Base-by-base conservation (phyloP, 2,888 invertebrate species). In the Scaptomyza cyrtandrae region DNA sequence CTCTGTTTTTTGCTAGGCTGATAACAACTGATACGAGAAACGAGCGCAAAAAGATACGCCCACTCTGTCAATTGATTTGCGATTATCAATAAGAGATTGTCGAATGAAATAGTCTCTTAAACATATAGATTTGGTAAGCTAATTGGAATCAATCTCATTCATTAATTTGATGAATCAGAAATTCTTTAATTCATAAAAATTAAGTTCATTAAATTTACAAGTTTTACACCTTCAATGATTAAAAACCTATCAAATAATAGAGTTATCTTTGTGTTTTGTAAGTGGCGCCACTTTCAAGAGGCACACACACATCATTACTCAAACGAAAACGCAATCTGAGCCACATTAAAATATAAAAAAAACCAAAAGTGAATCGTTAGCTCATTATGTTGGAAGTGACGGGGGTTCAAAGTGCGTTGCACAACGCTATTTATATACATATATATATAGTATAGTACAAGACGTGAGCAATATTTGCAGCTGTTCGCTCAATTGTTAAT, bases 341-440 rank as follows among this genome's bases (percentile, higher is more conserved):
- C 41, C 49, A 41, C n/a, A 6, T 14, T 29, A 19, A 19, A 19
- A 19, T 2, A 19, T 0, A 29, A 6, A 2, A 31, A 4, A 37
- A 29, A 29, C 7, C 14, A 16, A 39, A 68, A 27, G 13, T 31
- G 19, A 14, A 13, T 33, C 13, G 60, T 44, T 14, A 19, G 9
- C 44, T 62, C 55, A 62, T 75, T 71, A 75, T 77, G 76, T 71
- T 64, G 57, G 10, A 27, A 16, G 54, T 39, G 10, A 3, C 16
- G 10, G 16, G 33, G 74, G 78, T 70, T 69, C 79, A 80, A 80
- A 84, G 80, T 73, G 39, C 75, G 44, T 35, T 45, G 53, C 33
- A n/a, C 27, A 6, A 11, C 0, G 44, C 68, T 81, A 84, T 80
- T 81, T 84, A 50, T 68, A 78, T 48, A 13, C 9, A 19, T 19